A percentile compares a stretch with the other conserved stretches of the same genome.
These are phyloP conservation scores for Triplophysa tibetana DNA, from an alignment of 2,113 vertebrate species.

Conservation along the genomic window DNA sequence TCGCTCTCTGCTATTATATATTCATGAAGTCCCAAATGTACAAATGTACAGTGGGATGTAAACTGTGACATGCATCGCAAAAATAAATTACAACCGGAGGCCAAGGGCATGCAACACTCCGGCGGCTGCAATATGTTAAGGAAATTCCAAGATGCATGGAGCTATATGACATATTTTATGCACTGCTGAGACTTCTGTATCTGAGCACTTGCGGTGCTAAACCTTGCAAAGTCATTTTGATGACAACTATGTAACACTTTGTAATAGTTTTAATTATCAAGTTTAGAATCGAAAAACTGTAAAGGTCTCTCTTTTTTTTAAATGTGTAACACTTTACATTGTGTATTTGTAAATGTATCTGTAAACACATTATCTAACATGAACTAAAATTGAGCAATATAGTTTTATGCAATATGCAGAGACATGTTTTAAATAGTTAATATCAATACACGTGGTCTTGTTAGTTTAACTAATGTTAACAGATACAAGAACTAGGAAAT, in stretches of 20 bases:
- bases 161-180: conserved; percentile 28
- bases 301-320: no score
- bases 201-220: not conserved
- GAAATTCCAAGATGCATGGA: conserved; percentile 7
- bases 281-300: no score
- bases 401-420: no score
- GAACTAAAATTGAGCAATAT: no score
- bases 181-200: conserved; percentile 17
- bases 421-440: no score
- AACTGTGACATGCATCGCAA: conserved; percentile 32
- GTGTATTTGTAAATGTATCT: no score
- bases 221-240: not conserved
- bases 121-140: conserved; percentile 39
- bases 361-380: no score
- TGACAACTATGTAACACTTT: not conserved
- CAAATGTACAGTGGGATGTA: conserved; percentile 47
- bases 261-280: no score
- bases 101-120: conserved; percentile 30
- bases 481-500: no score
- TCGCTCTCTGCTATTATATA: conserved; percentile 35
- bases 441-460: no score
- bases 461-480: no score
- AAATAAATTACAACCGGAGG: conserved; percentile 43
- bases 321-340: no score
- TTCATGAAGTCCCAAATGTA: conserved; percentile 47